Conservation (phyloP, 2,797 vertebrate species). For the Lophura swinhoii region DNA sequence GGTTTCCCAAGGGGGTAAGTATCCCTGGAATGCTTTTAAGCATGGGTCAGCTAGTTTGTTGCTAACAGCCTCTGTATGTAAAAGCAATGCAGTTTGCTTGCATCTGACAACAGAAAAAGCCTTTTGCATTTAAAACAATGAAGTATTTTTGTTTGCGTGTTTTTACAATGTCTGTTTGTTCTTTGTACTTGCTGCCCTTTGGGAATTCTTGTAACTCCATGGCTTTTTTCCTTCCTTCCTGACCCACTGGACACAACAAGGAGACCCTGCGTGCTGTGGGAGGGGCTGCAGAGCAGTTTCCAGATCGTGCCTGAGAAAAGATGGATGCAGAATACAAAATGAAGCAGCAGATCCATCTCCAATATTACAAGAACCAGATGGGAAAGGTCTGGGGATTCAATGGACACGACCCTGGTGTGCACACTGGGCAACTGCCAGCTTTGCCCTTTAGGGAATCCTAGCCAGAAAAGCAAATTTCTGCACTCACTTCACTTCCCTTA, state of each 20-base stretch:
- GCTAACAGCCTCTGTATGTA: constrained; percentile 14
- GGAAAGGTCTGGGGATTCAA: neutral
- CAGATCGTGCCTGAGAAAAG: neutral
- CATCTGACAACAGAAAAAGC: constrained; percentile 33
- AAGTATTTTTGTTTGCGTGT: neutral
- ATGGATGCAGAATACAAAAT: neutral
- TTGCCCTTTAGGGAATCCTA: neutral
- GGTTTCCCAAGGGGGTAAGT: constrained; percentile 22
- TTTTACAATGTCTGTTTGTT: constrained; percentile 56
- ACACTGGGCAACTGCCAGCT: neutral
- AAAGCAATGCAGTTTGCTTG: neutral
- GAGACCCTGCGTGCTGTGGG: constrained; percentile 9
- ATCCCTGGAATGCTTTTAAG: constrained; percentile 67
- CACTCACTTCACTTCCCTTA: neutral
- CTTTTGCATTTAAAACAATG: constrained; percentile 44
- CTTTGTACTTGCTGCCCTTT: constrained; percentile 14
- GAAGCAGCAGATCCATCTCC: neutral
- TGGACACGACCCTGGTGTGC: neutral
- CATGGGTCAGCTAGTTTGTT: constrained; percentile 31
- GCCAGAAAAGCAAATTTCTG: neutral
- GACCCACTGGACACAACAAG: constrained; percentile 4
- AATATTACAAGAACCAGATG: neutral
- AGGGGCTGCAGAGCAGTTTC: rapidly evolving
- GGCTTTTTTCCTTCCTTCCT: neutral
- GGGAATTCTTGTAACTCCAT: constrained; percentile 34